Base-by-base conservation (phyloP, 1,140 invertebrate species). In the Heliconius congener region DNA sequence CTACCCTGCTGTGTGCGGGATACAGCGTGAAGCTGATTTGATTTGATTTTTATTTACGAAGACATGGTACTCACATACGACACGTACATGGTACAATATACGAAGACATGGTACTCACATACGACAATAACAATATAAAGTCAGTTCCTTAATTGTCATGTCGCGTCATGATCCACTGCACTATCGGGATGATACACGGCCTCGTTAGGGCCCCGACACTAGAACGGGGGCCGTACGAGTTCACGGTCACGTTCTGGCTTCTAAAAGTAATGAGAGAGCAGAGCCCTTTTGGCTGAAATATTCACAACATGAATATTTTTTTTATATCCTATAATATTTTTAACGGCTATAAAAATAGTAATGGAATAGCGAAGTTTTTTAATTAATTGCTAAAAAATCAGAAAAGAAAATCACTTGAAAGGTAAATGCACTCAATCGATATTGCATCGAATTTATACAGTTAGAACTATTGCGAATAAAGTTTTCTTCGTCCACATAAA, bases 151-250 rank as follows among this genome's bases (percentile, higher is more conserved):
- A 6, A 30, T 27, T 66, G 60, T 66, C 60, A 66, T 30, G 60
- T 66, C 60, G 27, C 23, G 27, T 66, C 60, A 13, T 66, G 27
- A 16, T n/a, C 60, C 60, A 66, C 60, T 66, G 60, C 27, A 9
- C 60, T 66, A 66, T 30, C 60, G 27, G 60, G 60, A 66, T 66
- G 60, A 66, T 30, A 30, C 60, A 66, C 60, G 60, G 60, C 60
- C 60, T 66, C 60, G 27, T 66, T 66, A 66, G 60, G 13, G 60
- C 60, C 55, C 57, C 23, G 60, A 16, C 60, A 30, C 60, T 30
- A 66, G 23, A 66, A 2, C 60, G 27, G 60, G 60, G 60, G 60
- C 60, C 23, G 60, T 11, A 4, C 60, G 60, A 66, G 60, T 66
- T 66, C 60, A 66, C 13, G 60, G 60, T 66, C 60, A 66, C 60